phyloP scores from a whole-genome alignment of 2,888 invertebrate species.

The Chaetogeoica ovagalla region DNA sequence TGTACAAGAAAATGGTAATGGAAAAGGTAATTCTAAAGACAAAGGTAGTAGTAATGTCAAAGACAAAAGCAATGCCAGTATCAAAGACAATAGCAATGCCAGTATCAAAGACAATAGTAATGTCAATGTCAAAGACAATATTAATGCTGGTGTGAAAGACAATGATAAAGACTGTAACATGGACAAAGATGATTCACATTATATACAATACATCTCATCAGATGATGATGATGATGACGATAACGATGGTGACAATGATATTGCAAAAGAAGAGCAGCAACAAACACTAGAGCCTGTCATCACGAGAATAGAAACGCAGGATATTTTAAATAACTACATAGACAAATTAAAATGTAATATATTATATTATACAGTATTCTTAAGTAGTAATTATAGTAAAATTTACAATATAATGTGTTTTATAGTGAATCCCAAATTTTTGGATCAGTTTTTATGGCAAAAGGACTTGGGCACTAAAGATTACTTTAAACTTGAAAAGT shows the following conservation, averaged over 20 bases:
- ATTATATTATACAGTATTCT: not conserved
- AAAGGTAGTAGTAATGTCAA: not conserved
- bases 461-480: conserved; percentile 17
- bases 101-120: no score
- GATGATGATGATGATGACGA: conserved; percentile 25
- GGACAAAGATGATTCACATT: no score
- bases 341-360: conserved; percentile 17
- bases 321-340: not conserved
- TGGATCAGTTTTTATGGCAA: conserved; percentile 30
- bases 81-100: not conserved
- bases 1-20: not conserved
- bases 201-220: not conserved
- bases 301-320: not conserved
- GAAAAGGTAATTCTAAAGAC: not conserved
- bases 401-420: not conserved
- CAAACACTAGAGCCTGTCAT: not conserved
- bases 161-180: no score
- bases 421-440: conserved; percentile 33
- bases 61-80: not conserved
- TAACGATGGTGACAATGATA: not conserved
- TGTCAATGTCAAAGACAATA: not conserved
- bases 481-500: conserved; percentile 26
- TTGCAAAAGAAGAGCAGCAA: not conserved
- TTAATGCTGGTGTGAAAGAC: not conserved
- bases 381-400: not conserved